Evolutionary conservation across 2,888 invertebrate genomes (phyloP).

Genomic region (Sesamia inferens): DNA sequence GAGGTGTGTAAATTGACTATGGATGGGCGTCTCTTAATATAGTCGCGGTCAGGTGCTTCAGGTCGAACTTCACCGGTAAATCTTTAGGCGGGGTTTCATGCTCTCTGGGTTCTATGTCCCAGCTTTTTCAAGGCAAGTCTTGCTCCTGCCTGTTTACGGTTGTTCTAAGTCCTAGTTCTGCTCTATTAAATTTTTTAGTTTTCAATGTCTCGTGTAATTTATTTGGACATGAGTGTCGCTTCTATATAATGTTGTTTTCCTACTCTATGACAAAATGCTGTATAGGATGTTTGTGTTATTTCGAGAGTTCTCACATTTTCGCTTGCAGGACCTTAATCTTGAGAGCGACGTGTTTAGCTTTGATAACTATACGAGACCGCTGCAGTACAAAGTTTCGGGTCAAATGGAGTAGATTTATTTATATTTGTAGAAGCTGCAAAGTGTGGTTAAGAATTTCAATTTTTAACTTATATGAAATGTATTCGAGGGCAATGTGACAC

Average conservation of each 20-base stretch:
- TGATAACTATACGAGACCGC: slow-evolving; percentile 12
- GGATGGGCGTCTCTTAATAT: no score
- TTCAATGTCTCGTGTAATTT: no score
- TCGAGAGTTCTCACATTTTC: slow-evolving; percentile 33
- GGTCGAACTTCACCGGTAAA: no score
- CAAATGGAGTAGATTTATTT: slow-evolving; percentile 6
- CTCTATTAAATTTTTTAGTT: no score
- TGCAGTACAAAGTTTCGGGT: slow-evolving; percentile 11
- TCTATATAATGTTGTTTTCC: not conserved
- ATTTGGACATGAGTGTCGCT: not conserved
- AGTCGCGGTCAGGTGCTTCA: no score
- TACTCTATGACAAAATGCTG: slow-evolving; percentile 1
- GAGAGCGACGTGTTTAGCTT: slow-evolving; percentile 32
- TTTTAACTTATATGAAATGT: not conserved
- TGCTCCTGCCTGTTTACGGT: no score
- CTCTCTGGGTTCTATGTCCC: no score
- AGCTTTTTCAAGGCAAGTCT: no score
- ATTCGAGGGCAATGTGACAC: not conserved
- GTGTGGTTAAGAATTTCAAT: slow-evolving; percentile 11
- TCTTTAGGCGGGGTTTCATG: no score
- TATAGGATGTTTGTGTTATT: slow-evolving; percentile 31
- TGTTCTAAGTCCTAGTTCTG: no score
- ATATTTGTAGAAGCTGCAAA: slow-evolving; percentile 18
- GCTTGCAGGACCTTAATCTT: slow-evolving; percentile 25
- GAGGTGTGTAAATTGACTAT: no score